Conservation (phyloP, 1,140 invertebrate genomes). For the Brachionus calyciflorus region DNA sequence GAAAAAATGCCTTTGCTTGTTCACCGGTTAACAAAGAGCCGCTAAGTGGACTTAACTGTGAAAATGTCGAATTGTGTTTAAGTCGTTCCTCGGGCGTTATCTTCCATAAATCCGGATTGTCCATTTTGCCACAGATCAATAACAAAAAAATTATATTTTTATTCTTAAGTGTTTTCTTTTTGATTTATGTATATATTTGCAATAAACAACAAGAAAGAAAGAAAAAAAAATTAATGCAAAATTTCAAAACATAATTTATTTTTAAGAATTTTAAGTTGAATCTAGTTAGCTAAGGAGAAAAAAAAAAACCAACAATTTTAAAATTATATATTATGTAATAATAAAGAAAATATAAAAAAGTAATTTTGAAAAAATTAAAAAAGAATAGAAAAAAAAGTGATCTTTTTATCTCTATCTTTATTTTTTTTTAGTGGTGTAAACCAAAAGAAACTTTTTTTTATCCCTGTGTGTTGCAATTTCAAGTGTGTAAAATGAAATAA, state of each 20-base stretch:
- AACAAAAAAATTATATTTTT: not conserved
- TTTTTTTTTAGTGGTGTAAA: too few species aligned
- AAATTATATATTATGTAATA: not conserved
- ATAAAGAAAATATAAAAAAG: too few species aligned
- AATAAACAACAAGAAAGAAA: conserved; percentile 8
- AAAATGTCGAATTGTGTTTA: conserved; percentile 82
- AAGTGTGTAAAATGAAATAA: too few species aligned
- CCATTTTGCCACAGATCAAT: conserved; percentile 29
- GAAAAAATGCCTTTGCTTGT: conserved; percentile 87
- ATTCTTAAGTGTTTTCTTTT: too few species aligned
- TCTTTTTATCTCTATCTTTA: too few species aligned
- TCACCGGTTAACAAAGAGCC: conserved; percentile 75
- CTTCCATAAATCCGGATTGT: conserved; percentile 72
- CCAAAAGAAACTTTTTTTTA: too few species aligned
- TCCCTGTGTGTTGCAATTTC: too few species aligned
- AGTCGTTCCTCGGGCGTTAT: conserved; percentile 70
- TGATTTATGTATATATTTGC: conserved; percentile 18
- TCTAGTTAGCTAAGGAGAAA: conserved; percentile 12
- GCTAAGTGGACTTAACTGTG: conserved; percentile 77
- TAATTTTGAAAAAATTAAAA: too few species aligned
- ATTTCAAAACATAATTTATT: conserved; percentile 41
- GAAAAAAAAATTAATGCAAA: conserved; percentile 31
- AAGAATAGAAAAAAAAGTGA: too few species aligned
- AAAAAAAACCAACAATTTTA: not conserved
- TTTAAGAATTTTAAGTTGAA: too few species aligned